phyloP scores from a whole-genome alignment of 2,797 vertebrate genomes.

The Acanthornis magna region DNA sequence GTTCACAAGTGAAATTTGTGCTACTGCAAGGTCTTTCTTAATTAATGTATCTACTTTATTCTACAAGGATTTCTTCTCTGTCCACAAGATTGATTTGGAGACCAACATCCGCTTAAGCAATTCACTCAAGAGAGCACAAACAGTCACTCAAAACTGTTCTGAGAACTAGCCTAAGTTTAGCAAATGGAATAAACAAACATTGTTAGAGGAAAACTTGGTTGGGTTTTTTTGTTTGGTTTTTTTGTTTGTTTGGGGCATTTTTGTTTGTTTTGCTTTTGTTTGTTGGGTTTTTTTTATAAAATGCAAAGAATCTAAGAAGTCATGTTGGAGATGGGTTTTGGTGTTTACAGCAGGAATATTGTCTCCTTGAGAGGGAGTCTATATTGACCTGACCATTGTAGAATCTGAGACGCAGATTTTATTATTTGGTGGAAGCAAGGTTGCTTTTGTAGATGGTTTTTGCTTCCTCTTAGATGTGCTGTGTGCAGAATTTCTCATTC shows the following conservation, averaged over 20 bases:
- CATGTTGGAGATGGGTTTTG: background rate
- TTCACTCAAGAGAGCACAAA: background rate
- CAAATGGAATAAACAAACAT: background rate
- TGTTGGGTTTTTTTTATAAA: background rate
- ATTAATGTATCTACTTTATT: slow-evolving; percentile 34
- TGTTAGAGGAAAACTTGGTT: background rate
- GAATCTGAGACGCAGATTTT: background rate
- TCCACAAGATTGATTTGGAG: slow-evolving; percentile 25
- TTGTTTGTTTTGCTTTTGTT: rapidly evolving
- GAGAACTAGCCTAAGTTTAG: background rate
- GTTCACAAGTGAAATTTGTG: background rate
- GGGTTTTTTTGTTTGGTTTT: rapidly evolving
- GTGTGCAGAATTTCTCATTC: background rate
- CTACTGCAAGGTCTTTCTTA: slow-evolving; percentile 2
- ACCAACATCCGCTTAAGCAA: background rate
- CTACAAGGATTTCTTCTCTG: background rate
- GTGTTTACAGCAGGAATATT: background rate
- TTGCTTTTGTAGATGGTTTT: background rate
- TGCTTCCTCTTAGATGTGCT: background rate
- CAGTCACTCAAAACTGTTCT: background rate
- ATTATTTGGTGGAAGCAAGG: background rate
- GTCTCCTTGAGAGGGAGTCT: background rate
- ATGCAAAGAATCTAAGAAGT: background rate
- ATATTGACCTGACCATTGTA: background rate
- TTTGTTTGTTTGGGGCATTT: background rate